Evolutionary conservation across 1,140 invertebrate genomes (phyloP), one percentile per base, ranked within the genome.

Genomic region (Nasonia giraulti): DNA sequence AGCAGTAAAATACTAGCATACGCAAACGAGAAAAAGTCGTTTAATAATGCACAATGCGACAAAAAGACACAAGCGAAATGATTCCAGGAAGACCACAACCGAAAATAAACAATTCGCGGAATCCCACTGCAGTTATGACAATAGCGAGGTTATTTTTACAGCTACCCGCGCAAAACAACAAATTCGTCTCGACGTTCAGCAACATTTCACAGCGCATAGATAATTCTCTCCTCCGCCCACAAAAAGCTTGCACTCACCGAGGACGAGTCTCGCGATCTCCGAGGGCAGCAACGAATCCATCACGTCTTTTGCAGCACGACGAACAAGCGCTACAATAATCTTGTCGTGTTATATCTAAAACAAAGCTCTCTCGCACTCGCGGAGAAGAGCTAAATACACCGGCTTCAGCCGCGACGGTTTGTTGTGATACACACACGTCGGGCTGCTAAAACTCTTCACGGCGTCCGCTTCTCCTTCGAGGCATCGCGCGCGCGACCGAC

Each of bases 281-380:
- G 92, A 93, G 0, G 93, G 93, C 74, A 93, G 86, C 47, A 93
- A 83, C 14, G 89, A 83, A 84, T 93, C 92, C 93, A 93, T 93
- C 2, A n/a, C 20, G 55, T 62, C 20, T 17, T n/a, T 5, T 20
- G 55, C 17, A 62, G 33, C 17, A 20, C 20, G 10, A 8, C 5
- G 20, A n/a, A n/a, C 20, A 62, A 20, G 1, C 4, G n/a, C n/a
- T 7, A 20, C 20, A 62, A 62, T 20, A 62, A 62, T n/a, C 20
- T n/a, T 55, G 50, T 5, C 17, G 50, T 27, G 5, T 5, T 62
- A 50, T 17, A 50, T 55, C 4, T 20, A 7, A n/a, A 62, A 62
- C 17, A 62, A 62, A 62, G 20, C 17, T 20, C 20, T 8, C 17
- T 62, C 55, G 55, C 4, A 17, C 1, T 62, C 55, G 7, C 55